These are phyloP conservation scores for Heliothis peltigera DNA, from an alignment of 2,888 invertebrate genomes.

Conservation along the genomic window DNA sequence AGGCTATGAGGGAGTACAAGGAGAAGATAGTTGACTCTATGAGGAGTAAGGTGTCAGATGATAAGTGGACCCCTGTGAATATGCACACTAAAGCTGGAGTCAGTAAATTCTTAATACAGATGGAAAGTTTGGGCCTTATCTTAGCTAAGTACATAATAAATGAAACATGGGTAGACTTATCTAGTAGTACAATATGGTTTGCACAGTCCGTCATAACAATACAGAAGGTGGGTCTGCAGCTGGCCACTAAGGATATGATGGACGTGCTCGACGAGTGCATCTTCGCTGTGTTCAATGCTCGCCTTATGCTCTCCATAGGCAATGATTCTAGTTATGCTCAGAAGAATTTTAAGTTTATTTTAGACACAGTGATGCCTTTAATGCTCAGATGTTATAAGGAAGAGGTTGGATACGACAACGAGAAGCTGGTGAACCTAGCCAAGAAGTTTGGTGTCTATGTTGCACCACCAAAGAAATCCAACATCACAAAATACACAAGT, in stretches of 20 bases:
- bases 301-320: slow-evolving; percentile 90
- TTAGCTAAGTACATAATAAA: slow-evolving; percentile 91
- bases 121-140: slow-evolving; percentile 92
- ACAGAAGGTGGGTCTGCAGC: slow-evolving; percentile 93
- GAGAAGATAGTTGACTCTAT: slow-evolving; percentile 96
- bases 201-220: slow-evolving; percentile 93
- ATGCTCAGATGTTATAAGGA: slow-evolving; percentile 91
- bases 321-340: slow-evolving; percentile 85
- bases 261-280: slow-evolving; percentile 93
- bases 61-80: slow-evolving; percentile 96
- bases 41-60: slow-evolving; percentile 93
- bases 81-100: slow-evolving; percentile 93
- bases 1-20: slow-evolving; percentile 93
- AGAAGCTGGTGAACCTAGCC: slow-evolving; percentile 85
- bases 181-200: slow-evolving; percentile 95
- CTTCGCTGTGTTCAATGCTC: slow-evolving; percentile 93
- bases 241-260: slow-evolving; percentile 94
- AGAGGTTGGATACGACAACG: slow-evolving; percentile 90
- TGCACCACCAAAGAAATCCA: slow-evolving; percentile 89
- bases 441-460: slow-evolving; percentile 89
- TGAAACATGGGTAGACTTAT: slow-evolving; percentile 93
- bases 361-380: slow-evolving; percentile 91
- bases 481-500: slow-evolving; percentile 92
- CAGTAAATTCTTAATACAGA: slow-evolving; percentile 92
- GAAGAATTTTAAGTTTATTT: slow-evolving; percentile 93